Conservation (phyloP, 2,888 invertebrate genomes). For the Sphecodes monilicornis region DNA sequence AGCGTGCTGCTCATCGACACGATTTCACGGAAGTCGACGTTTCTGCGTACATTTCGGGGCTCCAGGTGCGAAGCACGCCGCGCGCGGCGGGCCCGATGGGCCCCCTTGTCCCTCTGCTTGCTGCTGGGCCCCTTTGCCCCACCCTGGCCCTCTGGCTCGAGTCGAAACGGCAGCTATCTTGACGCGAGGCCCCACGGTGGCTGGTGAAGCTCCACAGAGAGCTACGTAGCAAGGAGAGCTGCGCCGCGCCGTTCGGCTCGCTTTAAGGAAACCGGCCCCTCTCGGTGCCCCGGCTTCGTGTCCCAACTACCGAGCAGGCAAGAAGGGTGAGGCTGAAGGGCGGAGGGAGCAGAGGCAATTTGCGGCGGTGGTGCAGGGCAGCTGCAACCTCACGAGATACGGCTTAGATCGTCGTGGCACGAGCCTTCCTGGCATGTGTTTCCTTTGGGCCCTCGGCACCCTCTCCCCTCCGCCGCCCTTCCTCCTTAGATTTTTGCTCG, state of each 20-base stretch:
- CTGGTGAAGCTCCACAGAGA: conserved; percentile 42
- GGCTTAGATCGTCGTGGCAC: conserved; percentile 81
- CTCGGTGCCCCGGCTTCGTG: conserved; percentile 56
- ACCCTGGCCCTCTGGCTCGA: conserved; percentile 40
- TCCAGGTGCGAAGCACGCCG: conserved; percentile 71
- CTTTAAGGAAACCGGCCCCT: conserved; percentile 66
- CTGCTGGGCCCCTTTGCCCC: conserved; percentile 24
- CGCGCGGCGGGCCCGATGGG: conserved; percentile 36
- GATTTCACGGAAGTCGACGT: conserved; percentile 49
- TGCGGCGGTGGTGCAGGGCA: conserved; percentile 73
- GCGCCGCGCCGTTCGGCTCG: conserved; percentile 47
- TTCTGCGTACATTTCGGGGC: conserved; percentile 54
- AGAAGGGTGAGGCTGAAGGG: conserved; percentile 20
- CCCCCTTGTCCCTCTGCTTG: conserved; percentile 36
- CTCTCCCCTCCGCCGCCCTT: conserved; percentile 50
- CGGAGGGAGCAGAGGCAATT: conserved; percentile 58
- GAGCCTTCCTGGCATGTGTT: conserved; percentile 82
- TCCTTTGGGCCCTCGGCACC: conserved; percentile 69
- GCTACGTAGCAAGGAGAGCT: conserved; percentile 20
- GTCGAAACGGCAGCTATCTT: conserved; percentile 24
- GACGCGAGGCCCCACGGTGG: conserved; percentile 53
- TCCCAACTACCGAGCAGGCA: conserved; percentile 44
- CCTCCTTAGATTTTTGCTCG: conserved; percentile 57
- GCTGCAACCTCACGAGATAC: conserved; percentile 79
- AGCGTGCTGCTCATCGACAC: conserved; percentile 41